Evolutionary conservation across 53 echinoderm and acorn worm species (phyloP), one percentile per base, ranked within the genome.

Genomic region (Patiria pectinifera): DNA sequence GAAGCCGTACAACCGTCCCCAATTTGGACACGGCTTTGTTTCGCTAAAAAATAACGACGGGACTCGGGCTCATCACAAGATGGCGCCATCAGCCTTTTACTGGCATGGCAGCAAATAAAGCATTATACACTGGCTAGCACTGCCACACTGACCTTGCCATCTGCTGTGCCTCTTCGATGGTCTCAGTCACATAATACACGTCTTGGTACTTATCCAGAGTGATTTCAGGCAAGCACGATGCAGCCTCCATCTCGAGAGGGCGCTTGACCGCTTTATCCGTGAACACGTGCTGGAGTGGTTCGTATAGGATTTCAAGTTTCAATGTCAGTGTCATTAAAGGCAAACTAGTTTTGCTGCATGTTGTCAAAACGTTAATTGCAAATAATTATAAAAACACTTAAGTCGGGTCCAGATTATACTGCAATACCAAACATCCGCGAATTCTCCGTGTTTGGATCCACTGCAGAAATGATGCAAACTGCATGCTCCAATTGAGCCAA

Each of bases 141-240:
- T 53, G 6, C 8, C 53, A 8, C 3, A 89, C 96, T 85, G 71
- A 97, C 97, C 94, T 93, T 72, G 95, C 92, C 60, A 96, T 93
- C 13, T 95, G 91, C 71, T 92, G 93, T 5, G 95, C 97, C 78
- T 97, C 93, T 22, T 91, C 96, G 62, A 97, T 95, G 89, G 96
- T 97, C 82, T 93, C 93, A 0, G 96, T 85, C 19, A 96, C 87
- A 77, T 92, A 97, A 74, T 97, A 97, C 77, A 92, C 66, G 15
- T 96, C 95, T 86, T 96, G 96, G 92, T 84, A 96, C 83, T 92
- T 89, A n/a, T 94, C 91, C 43, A 92, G 91, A 43, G 58, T 62
- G 3, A 78, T 18, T 8, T 53, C 22, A 61, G 88, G 24, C 61
- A 78, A 59, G 9, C 45, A 88, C 4, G 94, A 91, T 6, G 96